Evolutionary conservation across 64 coral and sea anemone genomes (phyloP).

Genomic region (Stylophora pistillata): DNA sequence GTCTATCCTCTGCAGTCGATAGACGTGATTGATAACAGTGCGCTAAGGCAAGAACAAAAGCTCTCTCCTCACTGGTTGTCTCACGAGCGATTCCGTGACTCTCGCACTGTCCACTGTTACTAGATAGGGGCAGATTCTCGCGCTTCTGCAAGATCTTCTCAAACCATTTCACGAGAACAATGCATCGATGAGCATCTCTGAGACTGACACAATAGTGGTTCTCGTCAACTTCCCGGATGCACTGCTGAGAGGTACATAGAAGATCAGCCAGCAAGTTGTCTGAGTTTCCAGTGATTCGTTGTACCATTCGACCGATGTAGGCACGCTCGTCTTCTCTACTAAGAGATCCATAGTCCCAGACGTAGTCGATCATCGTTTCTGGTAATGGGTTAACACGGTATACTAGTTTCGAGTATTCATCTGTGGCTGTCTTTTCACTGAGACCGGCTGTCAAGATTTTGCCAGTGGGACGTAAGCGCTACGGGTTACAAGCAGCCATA

Average conservation of each 20-base stretch:
- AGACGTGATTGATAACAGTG: constrained; percentile 86
- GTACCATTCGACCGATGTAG: constrained; percentile 82
- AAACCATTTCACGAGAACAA: constrained; percentile 77
- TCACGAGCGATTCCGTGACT: neutral
- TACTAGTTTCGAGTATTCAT: constrained; percentile 84
- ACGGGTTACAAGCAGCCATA: constrained; percentile 87
- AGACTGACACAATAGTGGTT: constrained; percentile 80
- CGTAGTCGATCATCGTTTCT: constrained; percentile 91
- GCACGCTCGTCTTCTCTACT: constrained; percentile 56
- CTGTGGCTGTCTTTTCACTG: constrained; percentile 62
- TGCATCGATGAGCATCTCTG: constrained; percentile 77
- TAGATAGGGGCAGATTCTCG: neutral
- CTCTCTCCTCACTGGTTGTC: neutral
- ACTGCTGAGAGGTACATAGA: constrained; percentile 63
- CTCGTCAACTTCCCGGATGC: constrained; percentile 60
- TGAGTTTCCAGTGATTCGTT: constrained; percentile 1
- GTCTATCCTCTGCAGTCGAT: constrained; percentile 30
- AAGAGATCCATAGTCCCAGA: constrained; percentile 90
- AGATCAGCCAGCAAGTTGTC: constrained; percentile 59
- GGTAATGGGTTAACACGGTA: constrained; percentile 84
- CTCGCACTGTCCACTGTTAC: neutral
- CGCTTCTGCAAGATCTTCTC: constrained; percentile 25
- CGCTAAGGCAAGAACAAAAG: constrained; percentile 71
- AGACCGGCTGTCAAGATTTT: constrained; percentile 67
- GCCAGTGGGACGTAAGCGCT: constrained; percentile 57